Base-by-base conservation (phyloP, 2,888 invertebrate species). In the Colostygia pectinataria region DNA sequence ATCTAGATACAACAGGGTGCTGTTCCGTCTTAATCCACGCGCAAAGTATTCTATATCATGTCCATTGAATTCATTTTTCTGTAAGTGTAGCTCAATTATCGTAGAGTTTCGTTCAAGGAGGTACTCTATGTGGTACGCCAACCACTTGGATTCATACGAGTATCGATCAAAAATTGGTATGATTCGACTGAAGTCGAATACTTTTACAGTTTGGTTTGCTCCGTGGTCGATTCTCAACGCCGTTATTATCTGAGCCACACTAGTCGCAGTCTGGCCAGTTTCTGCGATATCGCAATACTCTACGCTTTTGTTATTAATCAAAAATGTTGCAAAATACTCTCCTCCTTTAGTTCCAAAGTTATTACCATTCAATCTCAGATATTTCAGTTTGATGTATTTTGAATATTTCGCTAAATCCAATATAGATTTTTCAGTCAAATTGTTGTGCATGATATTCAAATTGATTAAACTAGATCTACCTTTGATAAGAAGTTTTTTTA, bases 21-120 rank as follows among this genome's bases (percentile, higher is more conserved):
- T 77, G 61, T 93, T 93, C 0, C 63, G 59, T 8, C 76, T 68
- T 33, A 93, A 74, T 4, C 93, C 93, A 32, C 84, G 66, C 2
- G 88, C 66, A 47, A 93, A 74, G 45, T 85, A 85, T 55, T 93
- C 92, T 28, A 93, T 74, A 60, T 93, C 93, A 47, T 93, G 93
- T 0, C 92, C 91, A 8, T 89, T 85, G 24, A 93, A 91, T 63
- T 90, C 80, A 56, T 91, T 92, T 61, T 93, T 93, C 66, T 92
- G 92, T 14, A 92, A 71, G 73, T 92, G 91, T 7, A 93, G 65
- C 59, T 92, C 92, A 0, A 85, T 75, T 23, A 93, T 76, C 2
- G 76, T 78, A 28, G 59, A 61, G 33, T 90, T 90, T 27, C 72
- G 71, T 66, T 83, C 78, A 0, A 91, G 61, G 2, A 91, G 61